Conservation (phyloP, 2,888 invertebrate species). For the Melipona bicolor region DNA sequence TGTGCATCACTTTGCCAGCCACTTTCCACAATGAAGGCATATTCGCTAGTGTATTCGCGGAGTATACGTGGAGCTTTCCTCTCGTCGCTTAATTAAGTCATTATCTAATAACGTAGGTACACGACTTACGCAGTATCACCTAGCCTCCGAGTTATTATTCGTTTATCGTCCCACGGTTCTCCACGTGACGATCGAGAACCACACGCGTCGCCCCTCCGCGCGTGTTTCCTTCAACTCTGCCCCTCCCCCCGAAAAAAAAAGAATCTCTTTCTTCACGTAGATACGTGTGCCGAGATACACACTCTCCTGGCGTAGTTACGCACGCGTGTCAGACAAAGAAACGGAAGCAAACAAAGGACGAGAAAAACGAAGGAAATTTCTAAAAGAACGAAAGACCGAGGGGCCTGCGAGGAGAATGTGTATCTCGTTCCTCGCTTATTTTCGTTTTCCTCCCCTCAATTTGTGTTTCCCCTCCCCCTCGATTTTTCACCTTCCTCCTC, state of each 20-base stretch:
- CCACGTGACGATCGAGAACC: slow-evolving; percentile 25
- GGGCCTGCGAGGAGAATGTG: no score
- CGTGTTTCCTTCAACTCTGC: no score
- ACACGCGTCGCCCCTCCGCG: background rate
- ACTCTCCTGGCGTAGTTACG: no score
- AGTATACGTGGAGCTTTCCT: slow-evolving; percentile 73
- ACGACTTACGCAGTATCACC: slow-evolving; percentile 75
- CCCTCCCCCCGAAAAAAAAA: background rate
- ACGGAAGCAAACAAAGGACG: no score
- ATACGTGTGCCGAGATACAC: background rate
- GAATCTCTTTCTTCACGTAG: background rate
- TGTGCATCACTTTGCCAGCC: slow-evolving; percentile 78
- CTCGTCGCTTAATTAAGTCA: slow-evolving; percentile 70
- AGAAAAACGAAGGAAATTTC: no score
- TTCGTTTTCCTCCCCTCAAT: background rate
- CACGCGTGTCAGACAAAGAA: no score
- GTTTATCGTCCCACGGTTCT: slow-evolving; percentile 47
- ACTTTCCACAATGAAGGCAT: slow-evolving; percentile 80
- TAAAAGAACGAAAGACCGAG: no score
- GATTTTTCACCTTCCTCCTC: background rate
- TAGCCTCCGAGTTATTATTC: slow-evolving; percentile 69
- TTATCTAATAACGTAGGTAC: slow-evolving; percentile 74
- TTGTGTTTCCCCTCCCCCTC: background rate
- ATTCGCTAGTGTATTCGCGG: slow-evolving; percentile 74
- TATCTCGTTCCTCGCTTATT: background rate